These are phyloP conservation scores for Eupithecia abbreviata DNA, from an alignment of 2,888 invertebrate species.

Conservation along the genomic window DNA sequence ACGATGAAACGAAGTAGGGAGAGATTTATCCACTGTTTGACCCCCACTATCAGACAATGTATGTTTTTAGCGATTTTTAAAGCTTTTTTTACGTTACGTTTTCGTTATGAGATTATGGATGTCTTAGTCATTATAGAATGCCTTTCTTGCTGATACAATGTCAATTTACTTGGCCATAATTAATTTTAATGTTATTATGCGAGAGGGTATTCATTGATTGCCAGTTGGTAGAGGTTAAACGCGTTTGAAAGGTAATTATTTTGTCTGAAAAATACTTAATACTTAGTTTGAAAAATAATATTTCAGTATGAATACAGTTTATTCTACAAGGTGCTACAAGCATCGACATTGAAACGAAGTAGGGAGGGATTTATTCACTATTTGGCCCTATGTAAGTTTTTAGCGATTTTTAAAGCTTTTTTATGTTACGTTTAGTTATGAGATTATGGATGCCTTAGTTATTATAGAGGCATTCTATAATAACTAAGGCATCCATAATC, in stretches of 20 bases:
- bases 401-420: not conserved
- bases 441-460: conserved; percentile 34
- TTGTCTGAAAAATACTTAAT: not conserved
- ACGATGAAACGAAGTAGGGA: no score
- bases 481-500: no score
- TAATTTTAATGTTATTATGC: not conserved
- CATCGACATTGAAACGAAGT: not conserved
- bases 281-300: no score
- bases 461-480: no score
- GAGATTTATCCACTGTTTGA: not conserved
- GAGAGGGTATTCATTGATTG: not conserved
- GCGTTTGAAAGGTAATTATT: not conserved
- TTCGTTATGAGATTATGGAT: conserved; percentile 37
- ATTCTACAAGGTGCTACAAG: not conserved
- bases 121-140: conserved; percentile 27
- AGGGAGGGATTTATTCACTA: no score
- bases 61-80: not conserved
- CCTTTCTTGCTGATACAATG: conserved; percentile 21
- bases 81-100: not conserved
- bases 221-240: not conserved
- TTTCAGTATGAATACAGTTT: not conserved
- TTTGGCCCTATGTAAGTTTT: not conserved
- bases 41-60: no score
- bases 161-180: not conserved
- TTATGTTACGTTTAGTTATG: conserved; percentile 24